phyloP scores from a whole-genome alignment of 2,797 vertebrate genomes.

The Sylvilagus floridanus region DNA sequence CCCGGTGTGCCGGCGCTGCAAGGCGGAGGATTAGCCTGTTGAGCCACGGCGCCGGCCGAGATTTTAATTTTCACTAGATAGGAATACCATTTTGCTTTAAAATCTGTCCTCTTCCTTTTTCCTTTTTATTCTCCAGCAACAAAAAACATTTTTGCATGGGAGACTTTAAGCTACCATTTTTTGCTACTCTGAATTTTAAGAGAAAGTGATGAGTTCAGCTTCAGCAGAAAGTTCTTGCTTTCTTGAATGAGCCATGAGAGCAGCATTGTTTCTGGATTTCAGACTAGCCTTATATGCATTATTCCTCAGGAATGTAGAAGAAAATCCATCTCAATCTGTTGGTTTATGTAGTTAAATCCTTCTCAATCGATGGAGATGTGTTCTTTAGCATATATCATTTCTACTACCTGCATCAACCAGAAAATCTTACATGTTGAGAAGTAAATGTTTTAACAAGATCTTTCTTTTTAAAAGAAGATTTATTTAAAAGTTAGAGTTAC shows the following conservation, averaged over 20 bases:
- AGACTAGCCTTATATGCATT: neutral
- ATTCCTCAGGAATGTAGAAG: neutral
- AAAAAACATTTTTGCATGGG: neutral
- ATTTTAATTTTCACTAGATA: too few relatives aligned
- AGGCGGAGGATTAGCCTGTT: too few relatives aligned
- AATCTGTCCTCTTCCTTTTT: neutral
- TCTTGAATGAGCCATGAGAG: neutral
- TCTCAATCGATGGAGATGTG: neutral
- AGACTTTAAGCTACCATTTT: neutral
- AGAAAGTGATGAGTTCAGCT: neutral
- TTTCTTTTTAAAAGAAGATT: neutral
- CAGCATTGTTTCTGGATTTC: neutral
- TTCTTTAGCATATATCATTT: neutral
- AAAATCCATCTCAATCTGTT: neutral
- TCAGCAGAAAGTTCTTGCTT: neutral
- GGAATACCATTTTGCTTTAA: neutral
- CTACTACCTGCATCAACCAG: neutral
- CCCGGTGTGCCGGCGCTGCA: too few relatives aligned
- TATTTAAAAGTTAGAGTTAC: too few relatives aligned
- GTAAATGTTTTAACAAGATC: neutral
- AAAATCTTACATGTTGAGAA: constrained; percentile 17
- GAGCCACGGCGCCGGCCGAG: too few relatives aligned
- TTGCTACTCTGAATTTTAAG: neutral
- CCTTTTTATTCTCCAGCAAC: neutral
- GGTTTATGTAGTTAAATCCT: neutral